Evolutionary conservation across 2,888 invertebrate genomes (phyloP).

Genomic region (Meta bourneti): DNA sequence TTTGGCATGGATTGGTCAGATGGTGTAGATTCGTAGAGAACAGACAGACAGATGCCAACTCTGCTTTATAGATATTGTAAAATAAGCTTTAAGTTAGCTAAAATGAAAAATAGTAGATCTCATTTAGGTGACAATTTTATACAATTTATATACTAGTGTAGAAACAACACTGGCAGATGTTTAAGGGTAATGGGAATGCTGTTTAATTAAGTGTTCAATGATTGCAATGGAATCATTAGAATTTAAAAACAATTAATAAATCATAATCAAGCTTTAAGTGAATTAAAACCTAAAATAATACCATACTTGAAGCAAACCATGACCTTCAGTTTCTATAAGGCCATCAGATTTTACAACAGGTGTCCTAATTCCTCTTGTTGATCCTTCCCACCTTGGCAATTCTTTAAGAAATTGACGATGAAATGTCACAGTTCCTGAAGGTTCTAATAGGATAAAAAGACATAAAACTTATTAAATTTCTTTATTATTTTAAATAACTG

Average conservation of each 20-base stretch:
- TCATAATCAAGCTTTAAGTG: not conserved
- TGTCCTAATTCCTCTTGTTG: constrained; percentile 83
- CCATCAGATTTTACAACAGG: constrained; percentile 88
- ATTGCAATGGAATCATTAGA: no score
- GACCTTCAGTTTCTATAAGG: constrained; percentile 91
- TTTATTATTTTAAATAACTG: not conserved
- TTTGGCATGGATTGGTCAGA: no score
- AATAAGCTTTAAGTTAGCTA: no score
- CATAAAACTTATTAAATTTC: constrained; percentile 71
- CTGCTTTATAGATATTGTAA: no score
- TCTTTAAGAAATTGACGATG: constrained; percentile 85
- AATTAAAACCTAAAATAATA: not conserved
- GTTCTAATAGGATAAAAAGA: constrained; percentile 81
- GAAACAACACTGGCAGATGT: no score
- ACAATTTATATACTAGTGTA: no score
- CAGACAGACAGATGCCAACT: no score
- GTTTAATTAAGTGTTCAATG: no score
- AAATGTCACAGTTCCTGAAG: constrained; percentile 90
- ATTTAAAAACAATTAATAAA: not conserved
- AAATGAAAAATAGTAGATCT: no score
- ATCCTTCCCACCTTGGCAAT: constrained; percentile 86
- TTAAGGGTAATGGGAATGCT: no score
- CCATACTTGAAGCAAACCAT: constrained; percentile 86
- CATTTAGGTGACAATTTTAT: no score
- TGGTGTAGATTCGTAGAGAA: no score